Conservation (phyloP, 2,888 invertebrate species). For the Dasypogon diadema region DNA sequence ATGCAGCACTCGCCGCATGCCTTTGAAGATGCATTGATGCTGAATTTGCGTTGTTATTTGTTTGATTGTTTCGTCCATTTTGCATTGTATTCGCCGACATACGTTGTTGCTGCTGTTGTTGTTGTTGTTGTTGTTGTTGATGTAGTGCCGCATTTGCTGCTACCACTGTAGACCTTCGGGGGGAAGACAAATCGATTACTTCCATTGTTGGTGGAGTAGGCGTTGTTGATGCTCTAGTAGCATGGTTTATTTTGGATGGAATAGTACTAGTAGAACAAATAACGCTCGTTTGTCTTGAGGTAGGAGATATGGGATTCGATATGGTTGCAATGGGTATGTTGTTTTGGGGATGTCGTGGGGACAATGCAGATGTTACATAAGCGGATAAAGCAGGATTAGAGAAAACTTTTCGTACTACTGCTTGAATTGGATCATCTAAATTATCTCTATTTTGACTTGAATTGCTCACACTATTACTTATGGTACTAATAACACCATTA, state of each 20-base stretch:
- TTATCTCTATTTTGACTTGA: not conserved
- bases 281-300: conserved; percentile 63
- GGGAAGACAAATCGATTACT: conserved; percentile 71
- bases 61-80: conserved; percentile 52
- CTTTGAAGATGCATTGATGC: conserved; percentile 71
- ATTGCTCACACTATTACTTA: not conserved
- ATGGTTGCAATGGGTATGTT: not conserved
- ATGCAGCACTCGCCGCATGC: conserved; percentile 62
- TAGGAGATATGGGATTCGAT: not conserved
- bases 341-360: conserved; percentile 14
- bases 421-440: conserved; percentile 11
- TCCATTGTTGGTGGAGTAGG: conserved; percentile 60
- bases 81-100: conserved; percentile 54
- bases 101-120: conserved; percentile 62
- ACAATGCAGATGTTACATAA: conserved; percentile 41
- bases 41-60: conserved; percentile 51
- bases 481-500: conserved; percentile 45
- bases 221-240: conserved; percentile 38
- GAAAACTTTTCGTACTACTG: conserved; percentile 33
- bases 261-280: conserved; percentile 65
- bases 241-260: conserved; percentile 54
- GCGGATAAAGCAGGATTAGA: conserved; percentile 52
- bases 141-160: conserved; percentile 61
- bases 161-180: conserved; percentile 67
- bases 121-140: conserved; percentile 61